These are phyloP conservation scores for Ciconia nigra DNA, from an alignment of 2,797 vertebrate species.

Conservation along the genomic window DNA sequence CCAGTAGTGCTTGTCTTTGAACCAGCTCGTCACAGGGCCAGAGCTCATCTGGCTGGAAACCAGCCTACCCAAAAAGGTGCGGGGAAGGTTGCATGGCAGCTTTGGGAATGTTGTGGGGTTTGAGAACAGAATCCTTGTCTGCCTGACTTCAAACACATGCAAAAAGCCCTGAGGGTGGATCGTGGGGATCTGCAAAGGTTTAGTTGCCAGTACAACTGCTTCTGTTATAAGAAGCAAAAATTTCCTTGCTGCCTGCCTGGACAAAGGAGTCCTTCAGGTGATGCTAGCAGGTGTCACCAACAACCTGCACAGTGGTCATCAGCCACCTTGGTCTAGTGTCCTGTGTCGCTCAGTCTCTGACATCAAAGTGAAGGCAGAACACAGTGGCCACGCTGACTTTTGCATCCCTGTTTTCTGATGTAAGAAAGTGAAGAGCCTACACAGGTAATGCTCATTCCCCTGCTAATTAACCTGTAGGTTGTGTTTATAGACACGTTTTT, in stretches of 20 bases:
- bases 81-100: neutral
- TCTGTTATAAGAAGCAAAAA: neutral
- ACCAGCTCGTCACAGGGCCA: neutral
- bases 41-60: neutral
- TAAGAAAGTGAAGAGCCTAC: neutral
- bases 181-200: neutral
- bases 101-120: neutral
- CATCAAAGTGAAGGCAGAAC: neutral
- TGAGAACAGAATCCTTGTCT: neutral
- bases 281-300: neutral
- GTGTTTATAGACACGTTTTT: neutral
- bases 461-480: neutral
- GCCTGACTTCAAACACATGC: neutral
- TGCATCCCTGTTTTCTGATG: neutral
- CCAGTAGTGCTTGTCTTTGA: neutral
- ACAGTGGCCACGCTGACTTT: neutral
- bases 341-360: neutral
- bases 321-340: neutral
- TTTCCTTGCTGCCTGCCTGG: neutral
- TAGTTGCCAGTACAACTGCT: neutral
- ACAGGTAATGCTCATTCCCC: neutral
- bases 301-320: neutral
- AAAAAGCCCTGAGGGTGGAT: neutral
- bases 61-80: neutral
- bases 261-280: neutral